A percentile compares a stretch with the other conserved stretches of the same genome.
Conservation (phyloP, 2,113 vertebrate species). For the Anarhynchus alexandrinus region DNA sequence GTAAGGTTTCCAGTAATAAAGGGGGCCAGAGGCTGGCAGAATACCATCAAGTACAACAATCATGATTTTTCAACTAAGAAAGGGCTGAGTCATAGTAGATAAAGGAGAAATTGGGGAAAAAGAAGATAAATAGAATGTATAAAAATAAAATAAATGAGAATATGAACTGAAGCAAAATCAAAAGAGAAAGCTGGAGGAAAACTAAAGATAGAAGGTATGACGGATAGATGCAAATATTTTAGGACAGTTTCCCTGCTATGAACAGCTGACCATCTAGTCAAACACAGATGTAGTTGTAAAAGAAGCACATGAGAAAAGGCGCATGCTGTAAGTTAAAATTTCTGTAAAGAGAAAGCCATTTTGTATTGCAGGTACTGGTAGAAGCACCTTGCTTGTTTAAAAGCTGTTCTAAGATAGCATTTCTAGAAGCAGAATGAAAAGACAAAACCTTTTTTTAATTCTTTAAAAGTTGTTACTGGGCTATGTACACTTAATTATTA, state of each 20-base stretch:
- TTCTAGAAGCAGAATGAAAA: not conserved
- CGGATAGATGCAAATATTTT: not conserved
- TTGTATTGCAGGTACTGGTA: not conserved
- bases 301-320: not conserved
- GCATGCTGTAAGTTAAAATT: not conserved
- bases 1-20: not conserved
- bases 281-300: not conserved
- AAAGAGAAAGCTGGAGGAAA: not conserved
- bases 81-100: not conserved
- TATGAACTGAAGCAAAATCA: not conserved
- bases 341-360: not conserved
- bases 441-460: not conserved
- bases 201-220: not conserved
- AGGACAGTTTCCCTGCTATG: not conserved
- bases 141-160: not conserved
- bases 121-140: accelerated
- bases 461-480: not conserved
- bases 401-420: not conserved
- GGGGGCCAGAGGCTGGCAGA: not conserved
- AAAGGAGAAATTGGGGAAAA: not conserved
- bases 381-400: not conserved
- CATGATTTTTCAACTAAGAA: not conserved
- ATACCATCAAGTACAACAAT: not conserved
- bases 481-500: not conserved
- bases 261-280: not conserved